Conservation (phyloP, 1,140 invertebrate species). For the Leguminivora glycinivorella region DNA sequence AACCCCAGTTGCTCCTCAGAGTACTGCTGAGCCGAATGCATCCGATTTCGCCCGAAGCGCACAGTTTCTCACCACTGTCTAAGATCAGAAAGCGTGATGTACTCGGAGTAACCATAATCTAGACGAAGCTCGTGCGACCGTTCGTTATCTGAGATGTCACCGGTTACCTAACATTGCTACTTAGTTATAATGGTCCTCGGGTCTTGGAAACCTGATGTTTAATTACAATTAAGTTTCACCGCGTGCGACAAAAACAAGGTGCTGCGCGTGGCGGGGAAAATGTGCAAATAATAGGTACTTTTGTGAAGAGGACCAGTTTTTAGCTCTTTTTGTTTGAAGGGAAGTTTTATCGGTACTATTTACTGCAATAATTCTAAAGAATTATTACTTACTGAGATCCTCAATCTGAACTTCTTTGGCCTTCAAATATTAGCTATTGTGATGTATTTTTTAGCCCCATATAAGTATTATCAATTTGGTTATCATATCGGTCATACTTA, state of each 20-base stretch:
- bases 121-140: neutral
- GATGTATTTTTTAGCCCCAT: too few species aligned
- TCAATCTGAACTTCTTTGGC: too few species aligned
- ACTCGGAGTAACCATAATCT: neutral
- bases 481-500: too few species aligned
- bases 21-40: too few species aligned
- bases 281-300: neutral
- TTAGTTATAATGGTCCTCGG: slow-evolving; percentile 3
- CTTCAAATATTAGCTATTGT: too few species aligned
- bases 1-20: too few species aligned
- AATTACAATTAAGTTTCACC: slow-evolving; percentile 17
- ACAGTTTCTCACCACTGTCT: neutral
- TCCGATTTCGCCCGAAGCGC: too few species aligned
- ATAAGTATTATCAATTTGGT: too few species aligned
- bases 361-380: too few species aligned
- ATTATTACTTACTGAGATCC: too few species aligned
- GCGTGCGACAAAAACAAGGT: slow-evolving; percentile 1
- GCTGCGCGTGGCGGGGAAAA: neutral
- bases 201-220: slow-evolving; percentile 7
- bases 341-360: too few species aligned
- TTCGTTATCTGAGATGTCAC: neutral
- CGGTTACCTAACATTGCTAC: neutral
- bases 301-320: neutral
- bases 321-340: too few species aligned
- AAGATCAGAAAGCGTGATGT: slow-evolving; percentile 10